Evolutionary conservation across 2,797 vertebrate species (phyloP), one percentile per base, ranked within the genome.

Genomic region (Taenioides sp.): DNA sequence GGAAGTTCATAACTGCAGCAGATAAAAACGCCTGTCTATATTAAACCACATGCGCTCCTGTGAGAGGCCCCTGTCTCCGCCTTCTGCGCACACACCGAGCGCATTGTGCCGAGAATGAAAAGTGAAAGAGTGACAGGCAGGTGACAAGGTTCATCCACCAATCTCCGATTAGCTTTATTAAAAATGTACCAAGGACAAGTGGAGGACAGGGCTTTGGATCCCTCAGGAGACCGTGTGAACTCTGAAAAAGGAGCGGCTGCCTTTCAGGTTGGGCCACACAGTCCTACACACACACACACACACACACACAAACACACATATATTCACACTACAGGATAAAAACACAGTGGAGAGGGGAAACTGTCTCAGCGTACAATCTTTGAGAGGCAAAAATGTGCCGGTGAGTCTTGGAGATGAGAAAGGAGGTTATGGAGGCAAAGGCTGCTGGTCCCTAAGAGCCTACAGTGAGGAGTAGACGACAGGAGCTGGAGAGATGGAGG

Each of bases 121-220:
- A 86, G 76, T 77, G 78, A 85, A 89, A 87, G 80, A 85, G 76
- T 84, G 88, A 88, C 89, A 88, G 84, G 79, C 81, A 81, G 86
- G 85, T 87, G 85, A 88, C 82, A 40, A 80, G 77, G 87, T 88
- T 89, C 86, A 82, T 84, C 83, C 86, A 79, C 74, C 85, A 85
- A 84, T 81, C 85, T 87, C 67, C 64, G 86, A 88, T 91, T 92
- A 89, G 83, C 78, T 88, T 85, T 91, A 91, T 92, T 91, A 91
- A 91, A 92, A 89, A 92, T 91, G 84, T 81, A 91, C 82, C 87
- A 90, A 91, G 89, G 91, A 88, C 87, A 86, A 87, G 79, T 71
- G 66, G 81, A 88, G 85, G 89, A 89, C 88, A 55, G 65, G 77
- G 55, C 71, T 70, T 72, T 28, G 76, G 74, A 80, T 83, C 80